A percentile compares a stretch with the other conserved stretches of the same genome.
phyloP scores from a whole-genome alignment of 2,113 vertebrate species.

The Siniperca knerii region DNA sequence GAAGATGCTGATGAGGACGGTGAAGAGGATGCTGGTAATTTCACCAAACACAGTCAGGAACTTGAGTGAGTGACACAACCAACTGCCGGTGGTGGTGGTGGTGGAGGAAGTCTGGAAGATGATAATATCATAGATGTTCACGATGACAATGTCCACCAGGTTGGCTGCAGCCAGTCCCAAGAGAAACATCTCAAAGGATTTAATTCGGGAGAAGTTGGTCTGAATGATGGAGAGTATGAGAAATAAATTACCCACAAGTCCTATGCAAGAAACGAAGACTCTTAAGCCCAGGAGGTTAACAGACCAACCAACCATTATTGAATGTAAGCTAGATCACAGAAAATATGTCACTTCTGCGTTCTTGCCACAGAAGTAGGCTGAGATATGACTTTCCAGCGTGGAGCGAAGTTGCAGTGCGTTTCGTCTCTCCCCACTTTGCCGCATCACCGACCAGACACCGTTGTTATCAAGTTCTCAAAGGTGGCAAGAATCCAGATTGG shows the following conservation, averaged over 20 bases:
- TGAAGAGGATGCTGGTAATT: slow-evolving; percentile 80
- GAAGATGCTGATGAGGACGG: slow-evolving; percentile 81
- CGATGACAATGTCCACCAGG: slow-evolving; percentile 78
- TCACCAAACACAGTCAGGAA: slow-evolving; percentile 76
- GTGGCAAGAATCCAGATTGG: slow-evolving; percentile 36
- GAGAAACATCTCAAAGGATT: slow-evolving; percentile 83
- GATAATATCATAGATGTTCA: slow-evolving; percentile 74
- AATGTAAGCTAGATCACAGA: not conserved
- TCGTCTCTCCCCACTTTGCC: slow-evolving; percentile 32
- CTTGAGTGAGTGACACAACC: slow-evolving; percentile 69
- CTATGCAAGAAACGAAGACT: slow-evolving; percentile 67
- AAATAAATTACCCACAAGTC: slow-evolving; percentile 75
- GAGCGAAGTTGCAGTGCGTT: slow-evolving; percentile 1
- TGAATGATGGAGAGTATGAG: slow-evolving; percentile 73
- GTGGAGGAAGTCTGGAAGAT: not conserved
- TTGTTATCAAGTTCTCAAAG: slow-evolving; percentile 65
- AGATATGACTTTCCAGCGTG: not conserved
- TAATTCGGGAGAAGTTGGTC: slow-evolving; percentile 53
- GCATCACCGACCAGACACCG: slow-evolving; percentile 51
- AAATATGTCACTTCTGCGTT: not conserved
- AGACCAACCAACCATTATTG: slow-evolving; percentile 44
- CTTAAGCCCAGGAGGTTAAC: slow-evolving; percentile 59
- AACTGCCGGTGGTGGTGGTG: not conserved
- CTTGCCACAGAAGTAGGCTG: not conserved
- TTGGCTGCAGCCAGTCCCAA: slow-evolving; percentile 77